These are phyloP conservation scores for Ophiothrix spiculata DNA, from an alignment of 35 echinoderm and acorn worm genomes.

Conservation along the genomic window DNA sequence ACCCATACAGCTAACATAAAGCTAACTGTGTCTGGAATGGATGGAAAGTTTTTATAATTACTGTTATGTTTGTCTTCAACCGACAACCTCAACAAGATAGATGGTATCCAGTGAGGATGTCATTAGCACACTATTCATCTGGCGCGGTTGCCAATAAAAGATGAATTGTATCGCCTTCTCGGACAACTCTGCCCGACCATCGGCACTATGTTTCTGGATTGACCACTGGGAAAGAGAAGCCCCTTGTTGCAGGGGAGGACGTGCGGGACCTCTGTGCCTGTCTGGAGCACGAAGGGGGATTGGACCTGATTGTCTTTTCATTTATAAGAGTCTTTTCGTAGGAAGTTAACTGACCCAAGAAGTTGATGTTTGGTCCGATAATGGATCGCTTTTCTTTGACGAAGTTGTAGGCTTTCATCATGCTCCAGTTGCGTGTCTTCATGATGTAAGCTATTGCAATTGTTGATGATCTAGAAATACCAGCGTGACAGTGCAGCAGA, in stretches of 20 bases:
- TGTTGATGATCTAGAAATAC: slow-evolving; percentile 90
- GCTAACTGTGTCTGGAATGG: not conserved
- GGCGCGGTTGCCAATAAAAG: not conserved
- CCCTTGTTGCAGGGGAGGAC: not conserved
- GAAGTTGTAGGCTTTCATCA: slow-evolving; percentile 86
- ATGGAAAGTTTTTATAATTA: too few relatives aligned
- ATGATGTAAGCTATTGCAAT: slow-evolving; percentile 95
- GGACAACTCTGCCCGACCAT: too few relatives aligned
- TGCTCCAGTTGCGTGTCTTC: slow-evolving; percentile 69
- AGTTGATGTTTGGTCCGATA: slow-evolving; percentile 94
- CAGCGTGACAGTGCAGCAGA: slow-evolving; percentile 92
- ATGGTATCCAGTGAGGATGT: too few relatives aligned
- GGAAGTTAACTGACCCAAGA: slow-evolving; percentile 76
- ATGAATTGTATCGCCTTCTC: not conserved
- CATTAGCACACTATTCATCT: not conserved
- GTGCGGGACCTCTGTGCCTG: slow-evolving; percentile 20
- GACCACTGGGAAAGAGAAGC: not conserved
- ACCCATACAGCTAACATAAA: not conserved
- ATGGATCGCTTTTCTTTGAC: slow-evolving; percentile 79
- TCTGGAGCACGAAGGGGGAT: not conserved
- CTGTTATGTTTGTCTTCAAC: too few relatives aligned
- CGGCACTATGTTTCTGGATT: slow-evolving; percentile 5
- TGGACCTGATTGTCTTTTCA: slow-evolving; percentile 4
- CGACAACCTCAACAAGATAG: too few relatives aligned
- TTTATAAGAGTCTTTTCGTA: slow-evolving; percentile 74